Evolutionary conservation across 2,797 vertebrate genomes (phyloP), one percentile per base, ranked within the genome.

Genomic region (Anniella stebbinsi): DNA sequence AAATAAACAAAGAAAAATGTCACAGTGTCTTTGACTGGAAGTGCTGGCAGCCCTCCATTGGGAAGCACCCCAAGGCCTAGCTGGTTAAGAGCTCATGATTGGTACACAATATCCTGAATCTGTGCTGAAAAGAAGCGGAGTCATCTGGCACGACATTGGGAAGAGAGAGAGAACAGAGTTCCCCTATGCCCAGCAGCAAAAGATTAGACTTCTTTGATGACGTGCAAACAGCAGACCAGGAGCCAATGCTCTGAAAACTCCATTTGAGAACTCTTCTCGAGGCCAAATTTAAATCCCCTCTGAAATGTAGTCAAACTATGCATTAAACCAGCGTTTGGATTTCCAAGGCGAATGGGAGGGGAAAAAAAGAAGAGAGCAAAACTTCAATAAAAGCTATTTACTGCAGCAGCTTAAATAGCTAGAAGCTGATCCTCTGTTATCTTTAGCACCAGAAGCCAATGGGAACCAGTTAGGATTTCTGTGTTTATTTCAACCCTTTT

Each of bases 301-400:
- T 57, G 66, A 70, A 28, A 88, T 54, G 41, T 67, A 25, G 41
- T 18, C 38, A 2, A 67, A 33, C 86, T 87, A 63, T 80, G 75
- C 33, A 48, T 80, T 80, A 51, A 77, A 78, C 38, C 33, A 70
- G 48, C 70, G 63, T 88, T 88, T 80, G 77, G 48, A 80, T 72
- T 72, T 80, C 69, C 36, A 60, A 80, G 38, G 75, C 38, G 4
- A 54, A 70, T 1, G 2, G 60, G 60, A 23, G 60, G 45, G 45
- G 6, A 45, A 45, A 45, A 45, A 45, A 15, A 18, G 60, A 4
- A 15, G 30, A 86, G 60, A 80, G 84, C 66, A 80, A 69, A 36
- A 48, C 67, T 90, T 90, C 76, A 90, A 38, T 86, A 80, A 36
- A 80, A 86, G 76, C 83, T 80, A 80, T 90, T 90, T 90, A 86